These are phyloP conservation scores for Hylaeus volcanicus DNA, from an alignment of 1,140 invertebrate genomes.

Conservation along the genomic window DNA sequence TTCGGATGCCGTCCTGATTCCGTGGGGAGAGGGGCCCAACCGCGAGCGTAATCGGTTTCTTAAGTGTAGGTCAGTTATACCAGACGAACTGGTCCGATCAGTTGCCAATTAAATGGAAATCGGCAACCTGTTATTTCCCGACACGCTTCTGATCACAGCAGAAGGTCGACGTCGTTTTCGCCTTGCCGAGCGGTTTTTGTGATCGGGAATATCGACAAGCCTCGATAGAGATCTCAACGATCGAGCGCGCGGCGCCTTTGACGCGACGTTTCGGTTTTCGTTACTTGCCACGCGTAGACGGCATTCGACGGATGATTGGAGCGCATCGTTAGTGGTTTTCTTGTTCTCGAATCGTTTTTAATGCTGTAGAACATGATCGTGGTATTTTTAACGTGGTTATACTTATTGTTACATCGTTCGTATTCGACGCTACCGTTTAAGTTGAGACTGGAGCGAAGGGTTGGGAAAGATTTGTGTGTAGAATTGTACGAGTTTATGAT, in stretches of 20 bases:
- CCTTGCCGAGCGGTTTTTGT: constrained; percentile 2
- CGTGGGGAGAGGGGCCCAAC: neutral
- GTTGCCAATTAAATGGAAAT: constrained; percentile 62
- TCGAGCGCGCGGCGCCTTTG: constrained; percentile 7
- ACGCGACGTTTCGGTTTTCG: neutral
- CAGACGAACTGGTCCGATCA: constrained; percentile 67
- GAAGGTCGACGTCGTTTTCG: constrained; percentile 55
- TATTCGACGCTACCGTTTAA: too few relatives aligned
- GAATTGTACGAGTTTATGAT: too few relatives aligned
- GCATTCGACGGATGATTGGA: neutral
- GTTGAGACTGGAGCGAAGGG: too few relatives aligned
- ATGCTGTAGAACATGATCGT: neutral
- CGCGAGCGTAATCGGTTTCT: constrained; percentile 17
- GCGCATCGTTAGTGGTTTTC: neutral
- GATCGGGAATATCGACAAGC: neutral
- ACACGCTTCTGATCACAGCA: constrained; percentile 45
- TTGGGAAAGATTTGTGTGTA: too few relatives aligned
- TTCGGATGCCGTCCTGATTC: neutral
- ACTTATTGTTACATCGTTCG: too few relatives aligned
- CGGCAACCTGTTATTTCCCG: constrained; percentile 61
- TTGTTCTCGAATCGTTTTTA: neutral
- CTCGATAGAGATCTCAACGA: constrained; percentile 33
- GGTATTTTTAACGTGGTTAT: neutral
- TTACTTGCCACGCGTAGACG: neutral
- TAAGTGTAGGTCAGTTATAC: constrained; percentile 71